These are phyloP conservation scores for Dolichopus griseipennis DNA, from an alignment of 2,888 invertebrate species.

Conservation along the genomic window DNA sequence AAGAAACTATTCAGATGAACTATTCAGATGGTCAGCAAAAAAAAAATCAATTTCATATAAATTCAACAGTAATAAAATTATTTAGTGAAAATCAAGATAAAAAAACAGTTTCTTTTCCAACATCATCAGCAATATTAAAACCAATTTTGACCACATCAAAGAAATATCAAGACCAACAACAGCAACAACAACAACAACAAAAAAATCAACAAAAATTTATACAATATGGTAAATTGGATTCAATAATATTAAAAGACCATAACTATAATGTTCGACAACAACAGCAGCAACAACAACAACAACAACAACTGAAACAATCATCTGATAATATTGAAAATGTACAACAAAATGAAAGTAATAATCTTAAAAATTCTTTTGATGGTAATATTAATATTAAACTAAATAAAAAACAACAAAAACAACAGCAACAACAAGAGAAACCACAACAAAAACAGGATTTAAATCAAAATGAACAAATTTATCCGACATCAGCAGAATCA, in stretches of 20 bases:
- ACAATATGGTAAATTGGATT: neutral
- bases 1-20: neutral
- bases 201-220: no score
- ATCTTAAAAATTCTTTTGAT: neutral
- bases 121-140: neutral
- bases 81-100: neutral
- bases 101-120: neutral
- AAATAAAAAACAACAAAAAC: neutral
- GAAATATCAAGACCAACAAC: neutral
- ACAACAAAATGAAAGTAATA: neutral
- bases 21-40: neutral
- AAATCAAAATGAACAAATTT: neutral
- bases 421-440: neutral
- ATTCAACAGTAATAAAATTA: neutral
- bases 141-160: neutral
- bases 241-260: neutral
- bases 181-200: no score
- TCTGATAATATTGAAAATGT: neutral
- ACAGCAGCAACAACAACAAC: neutral
- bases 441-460: neutral
- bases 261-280: neutral
- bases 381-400: no score
- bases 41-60: neutral
- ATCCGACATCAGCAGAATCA: neutral
- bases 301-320: no score